Evolutionary conservation across 2,797 vertebrate genomes (phyloP), one percentile per base, ranked within the genome.

Genomic region (Odontamblyopus lacepedii): DNA sequence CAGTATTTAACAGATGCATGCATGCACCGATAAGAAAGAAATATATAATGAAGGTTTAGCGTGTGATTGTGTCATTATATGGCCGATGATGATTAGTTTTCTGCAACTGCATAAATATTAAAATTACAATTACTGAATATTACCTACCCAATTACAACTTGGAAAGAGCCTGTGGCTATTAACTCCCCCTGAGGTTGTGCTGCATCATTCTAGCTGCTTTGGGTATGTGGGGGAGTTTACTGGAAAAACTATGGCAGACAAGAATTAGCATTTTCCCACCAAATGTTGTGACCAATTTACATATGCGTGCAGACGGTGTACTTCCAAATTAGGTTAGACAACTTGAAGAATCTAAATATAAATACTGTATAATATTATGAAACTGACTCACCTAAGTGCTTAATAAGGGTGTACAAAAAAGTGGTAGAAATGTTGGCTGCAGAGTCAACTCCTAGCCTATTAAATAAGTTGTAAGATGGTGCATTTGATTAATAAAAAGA

Each of bases 1-100:
- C 87, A n/a, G 73, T 85, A 84, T 88, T 82, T 79, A 70, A 80
- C 86, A 75, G 78, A 86, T 87, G 78, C 82, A 75, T 84, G 71
- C 82, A 79, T 76, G 83, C 78, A 71, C 32, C 4, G 72, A 76
- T 65, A 77, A 61, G 76, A 38, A 67, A 63, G 48, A 76, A 72
- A 75, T 78, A 77, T 77, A 67, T 35, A 32, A 44, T 69, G 35
- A 66, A 63, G 23, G 12, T 0, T 18, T 56, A 61, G 38, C 2
- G 1, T 73, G 72, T 60, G 60, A 68, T 60, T 35, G 29, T 44
- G 12, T 48, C 60, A 26, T 57, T 57, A 57, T 57, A 23, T 57
- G 55, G 23, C 44, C 26, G 16, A 13, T 50, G 41, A 2, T 50
- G 63, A 50, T 50, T 66, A 27, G 23, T 66, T 66, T 26, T 50